phyloP scores from a whole-genome alignment of 2,888 invertebrate genomes.

The Campoplex nolae region DNA sequence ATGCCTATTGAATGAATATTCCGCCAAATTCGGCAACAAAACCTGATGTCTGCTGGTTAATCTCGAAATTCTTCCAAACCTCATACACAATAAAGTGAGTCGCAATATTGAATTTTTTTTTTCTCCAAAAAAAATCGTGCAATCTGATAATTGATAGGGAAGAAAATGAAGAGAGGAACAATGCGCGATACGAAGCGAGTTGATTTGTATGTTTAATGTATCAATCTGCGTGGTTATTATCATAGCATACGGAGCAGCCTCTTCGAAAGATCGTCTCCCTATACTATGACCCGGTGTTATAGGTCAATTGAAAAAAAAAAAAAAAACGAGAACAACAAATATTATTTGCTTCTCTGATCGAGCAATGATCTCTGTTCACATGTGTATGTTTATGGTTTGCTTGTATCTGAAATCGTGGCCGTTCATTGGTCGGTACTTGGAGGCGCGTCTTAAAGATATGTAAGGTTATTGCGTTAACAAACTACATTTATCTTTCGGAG shows the following conservation, averaged over 20 bases:
- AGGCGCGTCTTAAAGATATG: slow-evolving; percentile 46
- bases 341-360: slow-evolving; percentile 49
- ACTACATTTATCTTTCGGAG: not conserved
- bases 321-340: slow-evolving; percentile 41
- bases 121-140: not conserved
- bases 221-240: slow-evolving; percentile 6
- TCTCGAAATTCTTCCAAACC: too few species aligned
- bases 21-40: too few species aligned
- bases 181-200: not conserved
- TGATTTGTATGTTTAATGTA: not conserved
- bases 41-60: too few species aligned
- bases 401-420: not conserved
- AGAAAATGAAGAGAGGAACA: not conserved
- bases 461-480: slow-evolving; percentile 17
- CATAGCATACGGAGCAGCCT: slow-evolving; percentile 19
- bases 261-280: not conserved
- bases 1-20: too few species aligned
- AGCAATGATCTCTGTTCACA: slow-evolving; percentile 6
- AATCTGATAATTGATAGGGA: not conserved
- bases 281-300: slow-evolving; percentile 3
- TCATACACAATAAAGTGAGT: not conserved
- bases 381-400: not conserved
- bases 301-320: slow-evolving; percentile 34
- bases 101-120: not conserved
- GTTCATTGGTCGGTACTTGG: slow-evolving; percentile 55